Percentiles rank a stretch among this genome's conserved stretches.
phyloP scores from a whole-genome alignment of 2,797 vertebrate species.

The Perodicticus potto region DNA sequence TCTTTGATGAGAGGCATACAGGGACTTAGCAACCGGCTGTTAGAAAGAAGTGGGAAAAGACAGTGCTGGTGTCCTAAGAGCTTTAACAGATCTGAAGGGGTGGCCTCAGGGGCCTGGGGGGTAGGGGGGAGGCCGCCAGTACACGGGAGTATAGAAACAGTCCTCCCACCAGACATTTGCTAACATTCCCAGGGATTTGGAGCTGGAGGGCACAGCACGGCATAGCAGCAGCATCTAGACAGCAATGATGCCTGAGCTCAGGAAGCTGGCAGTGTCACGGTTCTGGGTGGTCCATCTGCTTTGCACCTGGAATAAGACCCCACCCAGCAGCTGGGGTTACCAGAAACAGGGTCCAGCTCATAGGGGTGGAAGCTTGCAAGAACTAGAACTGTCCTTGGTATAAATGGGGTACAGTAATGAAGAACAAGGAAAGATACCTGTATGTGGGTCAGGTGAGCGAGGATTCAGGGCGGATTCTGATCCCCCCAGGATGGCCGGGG shows the following conservation, averaged over 20 bases:
- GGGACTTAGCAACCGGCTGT: slow-evolving; percentile 62
- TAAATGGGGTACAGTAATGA: background rate
- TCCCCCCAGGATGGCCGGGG: background rate
- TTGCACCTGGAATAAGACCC: slow-evolving; percentile 78
- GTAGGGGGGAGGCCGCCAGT: background rate
- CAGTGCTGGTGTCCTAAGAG: slow-evolving; percentile 4
- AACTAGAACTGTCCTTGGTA: slow-evolving; percentile 42
- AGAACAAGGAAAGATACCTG: background rate
- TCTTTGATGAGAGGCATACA: slow-evolving; percentile 65
- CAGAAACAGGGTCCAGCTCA: slow-evolving; percentile 67
- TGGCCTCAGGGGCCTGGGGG: background rate
- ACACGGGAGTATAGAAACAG: background rate
- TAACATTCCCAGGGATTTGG: slow-evolving; percentile 44
- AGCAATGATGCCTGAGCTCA: slow-evolving; percentile 64
- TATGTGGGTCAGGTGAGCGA: background rate
- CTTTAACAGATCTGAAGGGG: background rate
- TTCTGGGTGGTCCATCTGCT: slow-evolving; percentile 82
- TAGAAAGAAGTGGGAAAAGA: slow-evolving; percentile 38
- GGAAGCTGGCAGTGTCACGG: slow-evolving; percentile 76
- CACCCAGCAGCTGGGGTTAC: slow-evolving; percentile 74
- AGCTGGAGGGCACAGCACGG: slow-evolving; percentile 29
- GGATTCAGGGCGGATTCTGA: background rate
- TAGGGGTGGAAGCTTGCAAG: slow-evolving; percentile 52
- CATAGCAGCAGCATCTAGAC: slow-evolving; percentile 33
- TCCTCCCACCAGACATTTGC: slow-evolving; percentile 37